Evolutionary conservation across 2,888 invertebrate species (phyloP).

Genomic region (Strigamia crassipes): DNA sequence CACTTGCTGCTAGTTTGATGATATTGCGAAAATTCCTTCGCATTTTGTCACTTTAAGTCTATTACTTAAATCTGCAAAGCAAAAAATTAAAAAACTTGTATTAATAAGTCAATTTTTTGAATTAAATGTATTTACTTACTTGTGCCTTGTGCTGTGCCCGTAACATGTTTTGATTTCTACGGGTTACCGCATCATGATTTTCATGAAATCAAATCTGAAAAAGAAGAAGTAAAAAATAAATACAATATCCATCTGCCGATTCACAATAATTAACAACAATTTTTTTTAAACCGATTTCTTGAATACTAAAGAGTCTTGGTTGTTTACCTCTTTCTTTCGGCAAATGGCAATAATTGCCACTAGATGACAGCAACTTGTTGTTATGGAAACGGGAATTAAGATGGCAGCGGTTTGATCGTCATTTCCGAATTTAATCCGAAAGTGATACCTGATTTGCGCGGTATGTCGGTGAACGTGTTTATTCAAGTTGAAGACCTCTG

Average conservation of each 20-base stretch:
- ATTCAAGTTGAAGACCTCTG: background rate
- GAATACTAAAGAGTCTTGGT: background rate
- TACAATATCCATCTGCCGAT: no score
- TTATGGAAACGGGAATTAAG: background rate
- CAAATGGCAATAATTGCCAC: background rate
- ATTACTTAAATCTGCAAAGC: background rate
- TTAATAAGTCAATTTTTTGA: no score
- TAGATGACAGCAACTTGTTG: background rate
- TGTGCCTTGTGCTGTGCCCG: no score
- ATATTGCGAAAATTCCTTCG: conserved; percentile 1
- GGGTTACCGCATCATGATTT: no score
- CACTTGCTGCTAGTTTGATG: conserved; percentile 26
- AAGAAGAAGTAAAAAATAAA: background rate
- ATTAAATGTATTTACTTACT: no score
- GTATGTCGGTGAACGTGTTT: background rate
- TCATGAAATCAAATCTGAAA: background rate
- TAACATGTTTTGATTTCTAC: no score
- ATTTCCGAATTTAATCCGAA: conserved; percentile 5
- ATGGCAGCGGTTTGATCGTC: background rate
- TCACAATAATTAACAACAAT: no score
- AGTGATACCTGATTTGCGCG: conserved; percentile 3
- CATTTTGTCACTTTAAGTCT: background rate
- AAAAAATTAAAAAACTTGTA: background rate
- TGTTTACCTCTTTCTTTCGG: background rate
- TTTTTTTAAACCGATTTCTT: background rate